These are phyloP conservation scores for Lochmaea crataegi DNA, from an alignment of 2,888 invertebrate genomes.

Conservation along the genomic window DNA sequence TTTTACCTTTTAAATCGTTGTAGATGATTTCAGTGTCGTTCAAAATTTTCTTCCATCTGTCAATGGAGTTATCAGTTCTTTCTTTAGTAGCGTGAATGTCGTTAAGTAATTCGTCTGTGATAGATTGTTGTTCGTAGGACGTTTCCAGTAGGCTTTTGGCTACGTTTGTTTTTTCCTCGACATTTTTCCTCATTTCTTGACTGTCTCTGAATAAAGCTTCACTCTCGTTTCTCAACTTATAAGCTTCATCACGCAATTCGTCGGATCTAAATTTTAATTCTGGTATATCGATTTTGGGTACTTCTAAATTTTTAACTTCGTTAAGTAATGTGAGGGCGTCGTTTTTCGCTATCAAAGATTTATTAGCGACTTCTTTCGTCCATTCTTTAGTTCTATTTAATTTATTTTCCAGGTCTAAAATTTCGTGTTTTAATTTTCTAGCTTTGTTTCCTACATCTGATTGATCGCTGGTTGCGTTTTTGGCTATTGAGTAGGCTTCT, in stretches of 20 bases:
- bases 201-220: slow-evolving; percentile 69
- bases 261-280: slow-evolving; percentile 77
- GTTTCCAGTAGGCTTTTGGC: slow-evolving; percentile 76
- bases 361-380: slow-evolving; percentile 79
- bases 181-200: slow-evolving; percentile 70
- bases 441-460: slow-evolving; percentile 72
- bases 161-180: slow-evolving; percentile 73
- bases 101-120: slow-evolving; percentile 82
- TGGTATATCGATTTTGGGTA: slow-evolving; percentile 84
- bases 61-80: slow-evolving; percentile 85
- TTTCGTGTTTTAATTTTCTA: slow-evolving; percentile 73
- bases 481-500: slow-evolving; percentile 84
- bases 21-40: slow-evolving; percentile 85
- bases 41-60: slow-evolving; percentile 84
- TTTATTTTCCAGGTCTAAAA: slow-evolving; percentile 77
- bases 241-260: slow-evolving; percentile 76
- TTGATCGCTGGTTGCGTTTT: slow-evolving; percentile 67
- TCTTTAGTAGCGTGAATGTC: slow-evolving; percentile 81
- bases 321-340: slow-evolving; percentile 84
- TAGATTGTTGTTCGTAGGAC: slow-evolving; percentile 77
- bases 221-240: slow-evolving; percentile 69
- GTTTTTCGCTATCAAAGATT: slow-evolving; percentile 79
- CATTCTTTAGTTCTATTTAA: slow-evolving; percentile 76
- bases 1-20: slow-evolving; percentile 75
- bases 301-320: slow-evolving; percentile 80